Conservation (phyloP, 2,888 invertebrate species). For the Xanthorhoe designata region DNA sequence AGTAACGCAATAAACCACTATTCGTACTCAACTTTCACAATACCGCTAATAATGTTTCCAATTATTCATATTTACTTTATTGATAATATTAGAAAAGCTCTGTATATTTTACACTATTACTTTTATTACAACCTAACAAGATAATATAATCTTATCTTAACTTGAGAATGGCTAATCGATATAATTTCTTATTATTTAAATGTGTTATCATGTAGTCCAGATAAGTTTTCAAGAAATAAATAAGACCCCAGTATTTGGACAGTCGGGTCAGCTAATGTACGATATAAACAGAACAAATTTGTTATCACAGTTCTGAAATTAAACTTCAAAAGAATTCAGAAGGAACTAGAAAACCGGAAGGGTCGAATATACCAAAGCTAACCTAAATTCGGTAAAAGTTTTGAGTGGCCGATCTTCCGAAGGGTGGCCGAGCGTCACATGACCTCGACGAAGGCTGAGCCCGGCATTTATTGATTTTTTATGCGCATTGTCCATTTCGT, state of each 20-base stretch:
- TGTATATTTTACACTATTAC: background rate
- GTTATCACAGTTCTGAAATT: slow-evolving; percentile 9
- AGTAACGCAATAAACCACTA: slow-evolving; percentile 17
- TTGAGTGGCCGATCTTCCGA: slow-evolving; percentile 26
- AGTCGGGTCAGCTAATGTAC: too few species aligned
- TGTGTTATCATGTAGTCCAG: too few species aligned
- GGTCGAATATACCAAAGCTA: slow-evolving; percentile 9
- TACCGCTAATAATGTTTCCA: slow-evolving; percentile 7
- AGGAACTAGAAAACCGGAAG: background rate
- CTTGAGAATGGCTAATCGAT: too few species aligned
- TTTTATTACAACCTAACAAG: too few species aligned
- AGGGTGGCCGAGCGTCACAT: slow-evolving; percentile 39
- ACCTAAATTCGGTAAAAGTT: slow-evolving; percentile 32
- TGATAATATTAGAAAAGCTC: background rate
- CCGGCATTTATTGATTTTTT: slow-evolving; percentile 84
- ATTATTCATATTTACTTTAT: background rate
- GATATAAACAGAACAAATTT: background rate
- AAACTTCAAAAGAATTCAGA: slow-evolving; percentile 11
- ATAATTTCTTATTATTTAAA: too few species aligned
- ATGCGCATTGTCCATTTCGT: slow-evolving; percentile 82
- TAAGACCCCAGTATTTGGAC: too few species aligned
- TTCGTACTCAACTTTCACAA: slow-evolving; percentile 15
- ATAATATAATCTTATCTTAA: too few species aligned
- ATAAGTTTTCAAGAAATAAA: too few species aligned
- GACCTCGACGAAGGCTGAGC: slow-evolving; percentile 81